Base-by-base conservation (phyloP, 2,888 invertebrate species). In the Bembecia ichneumoniformis region DNA sequence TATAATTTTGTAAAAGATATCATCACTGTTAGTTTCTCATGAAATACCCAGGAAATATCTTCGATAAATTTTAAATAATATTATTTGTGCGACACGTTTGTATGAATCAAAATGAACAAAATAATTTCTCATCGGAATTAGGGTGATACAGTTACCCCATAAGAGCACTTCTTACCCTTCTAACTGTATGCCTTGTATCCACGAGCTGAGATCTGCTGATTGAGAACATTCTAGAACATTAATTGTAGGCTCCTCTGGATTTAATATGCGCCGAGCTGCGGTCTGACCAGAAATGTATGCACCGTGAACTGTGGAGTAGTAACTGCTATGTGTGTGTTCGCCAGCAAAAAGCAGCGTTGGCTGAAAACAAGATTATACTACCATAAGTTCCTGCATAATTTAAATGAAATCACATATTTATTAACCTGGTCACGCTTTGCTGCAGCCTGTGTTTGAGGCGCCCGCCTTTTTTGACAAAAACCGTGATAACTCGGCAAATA, bases 291-390 rank as follows among this genome's bases (percentile, higher is more conserved):
- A 94, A 49, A 97, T 83, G 70, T 95, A 96, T 36, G 98, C 98
- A 47, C 98, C 98, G 74, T 98, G 97, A 35, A 96, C 96, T 1
- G 97, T 98, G 47, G 97, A 97, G 80, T 97, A 98, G 77, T 96
- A 97, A 74, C 91, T 94, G 70, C 94, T 93, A 87, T 98, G 97
- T 44, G 97, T 97, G 66, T 97, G 97, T 87, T 98, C 98, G 53
- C 98, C 98, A 63, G 97, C 97, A 88, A 98, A 98, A 68, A 95
- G 83, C 62, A 96, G 79, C 36, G 91, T 90, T 60, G 96, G 95
- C 96, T 96, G 77, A 56, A 89, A 87, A 28, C 9, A 28, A 28
- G 2, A 28, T 28, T 28, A n/a, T n/a, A n/a, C n/a, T n/a, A n/a
- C n/a, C n/a, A n/a, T n/a, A n/a, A n/a, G n/a, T n/a, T n/a, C n/a